Evolutionary conservation across 2,113 vertebrate genomes (phyloP).

Genomic region (Silurus meridionalis): DNA sequence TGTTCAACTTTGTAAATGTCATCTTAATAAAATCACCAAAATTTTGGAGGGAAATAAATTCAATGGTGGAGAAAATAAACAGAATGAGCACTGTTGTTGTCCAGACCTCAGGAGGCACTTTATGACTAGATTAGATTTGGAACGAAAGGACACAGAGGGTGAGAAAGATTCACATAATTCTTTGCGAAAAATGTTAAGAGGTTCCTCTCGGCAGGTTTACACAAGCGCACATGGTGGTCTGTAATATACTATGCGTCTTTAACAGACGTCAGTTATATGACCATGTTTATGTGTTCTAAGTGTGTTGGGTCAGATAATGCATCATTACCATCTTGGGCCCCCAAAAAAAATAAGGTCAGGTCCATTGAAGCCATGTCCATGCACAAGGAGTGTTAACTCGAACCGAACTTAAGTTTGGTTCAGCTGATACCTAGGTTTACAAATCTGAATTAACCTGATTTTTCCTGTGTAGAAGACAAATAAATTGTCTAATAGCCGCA

Average conservation of each 20-base stretch:
- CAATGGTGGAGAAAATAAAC: slow-evolving; percentile 1
- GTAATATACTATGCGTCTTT: background rate
- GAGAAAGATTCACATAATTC: background rate
- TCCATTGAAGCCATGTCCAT: background rate
- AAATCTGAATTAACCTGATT: background rate
- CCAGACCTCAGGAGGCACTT: slow-evolving; percentile 20
- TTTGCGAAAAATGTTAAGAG: background rate
- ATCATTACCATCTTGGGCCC: background rate
- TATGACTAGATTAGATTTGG: background rate
- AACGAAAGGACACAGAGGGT: background rate
- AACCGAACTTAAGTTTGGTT: background rate
- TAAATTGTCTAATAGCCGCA: too few species aligned
- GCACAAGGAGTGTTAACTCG: background rate
- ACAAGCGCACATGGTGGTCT: slow-evolving; percentile 38
- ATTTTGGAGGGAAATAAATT: background rate
- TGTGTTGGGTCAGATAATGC: background rate
- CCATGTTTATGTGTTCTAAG: background rate
- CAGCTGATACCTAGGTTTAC: background rate
- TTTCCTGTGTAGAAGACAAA: background rate
- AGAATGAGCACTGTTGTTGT: slow-evolving; percentile 8
- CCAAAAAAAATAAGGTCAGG: too few species aligned
- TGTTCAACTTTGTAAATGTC: background rate
- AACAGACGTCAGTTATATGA: background rate
- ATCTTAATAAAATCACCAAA: background rate
- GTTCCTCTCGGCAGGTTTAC: slow-evolving; percentile 33